These are phyloP conservation scores for Acanthiza pusilla DNA, from an alignment of 2,797 vertebrate genomes.

Conservation along the genomic window DNA sequence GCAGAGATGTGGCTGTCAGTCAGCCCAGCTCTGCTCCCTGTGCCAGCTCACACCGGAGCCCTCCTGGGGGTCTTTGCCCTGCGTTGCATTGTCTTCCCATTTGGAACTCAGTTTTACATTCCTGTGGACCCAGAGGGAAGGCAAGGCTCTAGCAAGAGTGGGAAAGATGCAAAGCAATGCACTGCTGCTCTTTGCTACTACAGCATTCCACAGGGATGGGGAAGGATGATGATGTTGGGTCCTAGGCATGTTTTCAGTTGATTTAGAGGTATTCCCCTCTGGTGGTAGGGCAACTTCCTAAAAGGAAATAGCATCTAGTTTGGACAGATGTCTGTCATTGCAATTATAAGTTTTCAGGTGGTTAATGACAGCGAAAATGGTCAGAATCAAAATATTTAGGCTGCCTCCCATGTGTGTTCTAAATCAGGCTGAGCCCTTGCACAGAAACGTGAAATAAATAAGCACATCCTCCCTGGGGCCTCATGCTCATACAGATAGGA, in stretches of 20 bases:
- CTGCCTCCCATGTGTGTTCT: constrained; percentile 12
- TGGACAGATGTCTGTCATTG: constrained; percentile 24
- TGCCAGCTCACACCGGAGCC: background rate
- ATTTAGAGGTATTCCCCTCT: background rate
- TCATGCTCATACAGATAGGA: background rate
- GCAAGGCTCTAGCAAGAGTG: background rate
- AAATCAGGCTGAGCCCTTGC: background rate
- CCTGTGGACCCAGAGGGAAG: background rate
- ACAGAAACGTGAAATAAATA: background rate
- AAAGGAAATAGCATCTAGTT: background rate
- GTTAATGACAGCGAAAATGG: constrained; percentile 1
- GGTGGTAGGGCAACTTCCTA: background rate
- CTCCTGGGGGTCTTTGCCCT: background rate
- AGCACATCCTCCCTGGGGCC: background rate
- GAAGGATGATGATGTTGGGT: background rate
- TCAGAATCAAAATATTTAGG: constrained; percentile 28
- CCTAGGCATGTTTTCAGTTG: background rate
- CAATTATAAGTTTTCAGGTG: background rate
- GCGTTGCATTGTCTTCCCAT: fast-evolving
- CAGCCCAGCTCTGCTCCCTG: background rate
- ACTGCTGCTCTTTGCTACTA: fast-evolving
- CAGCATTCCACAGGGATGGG: background rate
- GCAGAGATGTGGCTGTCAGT: background rate
- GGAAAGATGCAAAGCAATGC: background rate
- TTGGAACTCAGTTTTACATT: background rate